Base-by-base conservation (phyloP, 2,797 vertebrate genomes). In the Dryobates pubescens region DNA sequence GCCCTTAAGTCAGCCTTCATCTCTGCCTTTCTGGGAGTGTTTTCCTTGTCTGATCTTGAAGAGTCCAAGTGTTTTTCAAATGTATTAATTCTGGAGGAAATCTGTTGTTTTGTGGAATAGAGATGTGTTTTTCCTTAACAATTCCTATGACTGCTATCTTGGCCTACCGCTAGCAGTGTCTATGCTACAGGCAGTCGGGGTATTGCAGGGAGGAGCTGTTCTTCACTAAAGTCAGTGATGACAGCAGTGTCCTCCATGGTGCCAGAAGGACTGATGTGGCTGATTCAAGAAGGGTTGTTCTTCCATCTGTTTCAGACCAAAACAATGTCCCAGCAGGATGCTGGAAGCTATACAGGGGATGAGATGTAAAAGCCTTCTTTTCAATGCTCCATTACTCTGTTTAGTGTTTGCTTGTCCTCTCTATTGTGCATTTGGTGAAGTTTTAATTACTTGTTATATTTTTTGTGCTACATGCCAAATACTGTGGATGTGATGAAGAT, bases 321-420 rank as follows among this genome's bases (percentile, higher is more conserved):
- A 93, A 96, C 96, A 94, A 94, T 96, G 67, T 64, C 94, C n/a
- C 93, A 89, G 93, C 87, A 76, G 89, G 93, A 51, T 74, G 74
- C 87, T 95, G 90, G 89, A 95, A 88, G 85, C 87, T 78, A 2
- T 74, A 64, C 0, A 0, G 81, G 51, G 68, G 51, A 72, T 86
- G 62, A 93, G 85, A 95, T 93, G 74, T 77, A 92, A 95, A 94
- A 93, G 58, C 51, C 69, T 71, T 5, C 71, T 96, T 94, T 91
- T 95, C 82, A 94, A n/a, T 91, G 89, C 91, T 88, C 76, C 53
- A 26, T 94, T 92, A 89, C 56, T 91, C 82, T 68, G n/a, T 63
- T 90, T 79, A 80, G 74, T 58, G 29, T 84, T 95, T 94, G 26
- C 85, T 88, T 92, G 79, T 87, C 79, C 93, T 93, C 49, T 84